Evolutionary conservation across 2,113 vertebrate genomes (phyloP).

Genomic region (Corythaixoides concolor): DNA sequence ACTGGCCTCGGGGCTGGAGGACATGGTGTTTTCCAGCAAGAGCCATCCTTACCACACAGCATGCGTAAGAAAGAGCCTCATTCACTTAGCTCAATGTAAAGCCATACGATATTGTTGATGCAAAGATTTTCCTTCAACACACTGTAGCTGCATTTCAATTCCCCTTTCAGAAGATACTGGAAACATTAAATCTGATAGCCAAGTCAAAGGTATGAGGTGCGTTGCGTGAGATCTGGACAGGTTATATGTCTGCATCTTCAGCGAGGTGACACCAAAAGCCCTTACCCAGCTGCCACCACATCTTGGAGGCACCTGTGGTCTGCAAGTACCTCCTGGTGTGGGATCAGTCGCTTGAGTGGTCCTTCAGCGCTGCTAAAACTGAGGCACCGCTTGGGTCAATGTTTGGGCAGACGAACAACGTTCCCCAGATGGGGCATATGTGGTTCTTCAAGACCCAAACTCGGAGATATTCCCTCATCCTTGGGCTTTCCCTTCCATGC

Average conservation of each 20-base stretch:
- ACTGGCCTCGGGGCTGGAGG: accelerated
- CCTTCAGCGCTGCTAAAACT: neutral
- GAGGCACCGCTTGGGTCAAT: accelerated
- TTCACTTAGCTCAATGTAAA: neutral
- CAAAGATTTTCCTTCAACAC: neutral
- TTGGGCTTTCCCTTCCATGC: neutral
- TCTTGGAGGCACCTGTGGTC: neutral
- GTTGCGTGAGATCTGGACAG: neutral
- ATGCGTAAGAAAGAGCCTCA: accelerated
- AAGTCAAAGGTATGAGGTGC: neutral
- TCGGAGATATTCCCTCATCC: neutral
- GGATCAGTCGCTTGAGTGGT: neutral
- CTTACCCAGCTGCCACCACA: neutral
- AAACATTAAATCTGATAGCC: neutral
- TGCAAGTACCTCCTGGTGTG: neutral
- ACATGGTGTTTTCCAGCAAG: neutral
- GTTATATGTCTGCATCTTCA: neutral
- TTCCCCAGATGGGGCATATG: neutral
- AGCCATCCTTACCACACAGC: accelerated
- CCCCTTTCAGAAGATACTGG: neutral
- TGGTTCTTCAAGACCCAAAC: neutral
- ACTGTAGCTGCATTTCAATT: neutral
- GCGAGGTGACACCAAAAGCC: neutral
- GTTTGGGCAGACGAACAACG: accelerated
- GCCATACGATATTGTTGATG: neutral